Conservation (phyloP, 2,113 vertebrate genomes). For the Terrapene triunguis region DNA sequence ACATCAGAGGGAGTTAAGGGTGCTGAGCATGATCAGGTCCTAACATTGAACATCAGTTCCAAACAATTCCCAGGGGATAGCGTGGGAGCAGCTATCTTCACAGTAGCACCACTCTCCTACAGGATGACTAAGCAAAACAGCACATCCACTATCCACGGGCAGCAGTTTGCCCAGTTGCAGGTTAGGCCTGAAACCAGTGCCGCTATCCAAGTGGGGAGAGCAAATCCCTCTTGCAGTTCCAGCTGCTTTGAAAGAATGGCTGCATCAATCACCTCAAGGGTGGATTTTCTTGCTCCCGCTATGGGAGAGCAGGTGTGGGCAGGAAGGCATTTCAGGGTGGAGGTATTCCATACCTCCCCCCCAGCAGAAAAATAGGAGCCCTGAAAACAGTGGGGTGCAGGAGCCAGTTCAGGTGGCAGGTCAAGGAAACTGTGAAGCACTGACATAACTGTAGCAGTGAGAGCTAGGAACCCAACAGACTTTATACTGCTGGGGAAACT, state of each 20-base stretch:
- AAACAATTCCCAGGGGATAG: not conserved
- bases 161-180: not conserved
- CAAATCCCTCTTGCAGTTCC: not conserved
- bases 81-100: not conserved
- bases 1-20: not conserved
- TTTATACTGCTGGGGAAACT: not conserved
- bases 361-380: not conserved
- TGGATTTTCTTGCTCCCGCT: not conserved
- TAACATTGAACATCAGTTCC: not conserved
- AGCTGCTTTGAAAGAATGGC: not conserved
- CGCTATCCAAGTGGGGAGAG: too few relatives aligned
- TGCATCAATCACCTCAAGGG: not conserved
- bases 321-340: rapidly evolving
- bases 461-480: rapidly evolving
- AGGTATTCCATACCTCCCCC: not conserved
- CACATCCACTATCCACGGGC: not conserved
- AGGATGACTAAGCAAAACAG: not conserved
- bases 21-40: not conserved
- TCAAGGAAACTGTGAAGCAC: rapidly evolving
- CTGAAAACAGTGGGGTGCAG: not conserved
- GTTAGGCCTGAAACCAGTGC: not conserved
- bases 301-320: not conserved
- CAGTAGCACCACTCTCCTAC: not conserved
- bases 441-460: not conserved
- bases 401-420: not conserved